phyloP scores from a whole-genome alignment of 2,113 vertebrate species.

The Serilophus lunatus region DNA sequence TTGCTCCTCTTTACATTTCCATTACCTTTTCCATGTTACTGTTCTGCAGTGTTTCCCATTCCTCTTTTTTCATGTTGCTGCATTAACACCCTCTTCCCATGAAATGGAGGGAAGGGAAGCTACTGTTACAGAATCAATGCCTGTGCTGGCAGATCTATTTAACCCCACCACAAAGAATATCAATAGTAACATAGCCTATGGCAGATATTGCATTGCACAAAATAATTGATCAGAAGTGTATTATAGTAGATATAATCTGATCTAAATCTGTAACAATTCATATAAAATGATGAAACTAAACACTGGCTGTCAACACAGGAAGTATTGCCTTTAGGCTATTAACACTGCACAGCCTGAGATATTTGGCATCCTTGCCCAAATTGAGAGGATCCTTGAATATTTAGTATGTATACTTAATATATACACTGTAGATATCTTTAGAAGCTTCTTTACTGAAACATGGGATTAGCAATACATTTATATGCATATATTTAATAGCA shows the following conservation, averaged over 20 bases:
- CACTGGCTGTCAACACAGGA: not conserved
- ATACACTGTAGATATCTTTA: accelerated
- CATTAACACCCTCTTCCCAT: not conserved
- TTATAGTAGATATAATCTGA: not conserved
- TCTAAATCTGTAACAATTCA: not conserved
- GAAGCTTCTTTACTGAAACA: not conserved
- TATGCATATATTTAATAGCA: not conserved
- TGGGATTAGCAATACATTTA: accelerated
- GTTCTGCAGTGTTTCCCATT: not conserved
- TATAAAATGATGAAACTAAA: not conserved
- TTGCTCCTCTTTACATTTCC: not conserved
- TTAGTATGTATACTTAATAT: not conserved
- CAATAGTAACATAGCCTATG: not conserved
- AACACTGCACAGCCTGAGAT: not conserved
- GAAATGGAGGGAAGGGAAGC: not conserved
- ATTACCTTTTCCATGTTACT: not conserved
- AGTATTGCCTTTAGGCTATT: not conserved
- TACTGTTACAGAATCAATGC: not conserved
- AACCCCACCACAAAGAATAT: not conserved
- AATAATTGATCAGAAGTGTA: not conserved
- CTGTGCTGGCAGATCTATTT: not conserved
- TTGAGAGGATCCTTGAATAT: not conserved
- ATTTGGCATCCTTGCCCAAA: not conserved
- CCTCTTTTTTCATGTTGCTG: not conserved
- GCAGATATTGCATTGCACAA: not conserved